phyloP scores from a whole-genome alignment of 2,113 vertebrate genomes.

The Ornithorhynchus anatinus region DNA sequence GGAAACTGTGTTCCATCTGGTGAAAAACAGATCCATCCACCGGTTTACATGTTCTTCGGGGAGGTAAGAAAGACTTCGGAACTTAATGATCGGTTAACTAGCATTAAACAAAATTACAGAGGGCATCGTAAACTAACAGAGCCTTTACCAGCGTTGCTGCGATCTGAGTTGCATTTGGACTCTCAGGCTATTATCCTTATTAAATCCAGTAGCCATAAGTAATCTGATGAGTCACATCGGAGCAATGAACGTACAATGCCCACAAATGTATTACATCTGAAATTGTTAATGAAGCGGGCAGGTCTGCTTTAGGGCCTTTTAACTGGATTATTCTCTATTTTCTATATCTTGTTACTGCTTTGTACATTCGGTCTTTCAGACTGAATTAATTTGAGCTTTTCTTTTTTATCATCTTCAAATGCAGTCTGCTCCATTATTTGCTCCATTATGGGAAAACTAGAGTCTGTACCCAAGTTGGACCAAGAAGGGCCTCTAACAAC shows the following conservation, averaged over 20 bases:
- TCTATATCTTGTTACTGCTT: background rate
- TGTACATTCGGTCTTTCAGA: slow-evolving; percentile 17
- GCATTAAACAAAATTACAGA: slow-evolving; percentile 25
- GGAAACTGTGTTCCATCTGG: background rate
- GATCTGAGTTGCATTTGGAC: slow-evolving; percentile 11
- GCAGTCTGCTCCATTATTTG: too few relatives aligned
- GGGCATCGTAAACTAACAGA: slow-evolving; percentile 16
- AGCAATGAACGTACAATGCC: background rate
- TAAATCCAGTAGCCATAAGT: background rate
- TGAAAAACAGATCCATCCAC: background rate
- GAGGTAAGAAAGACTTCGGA: background rate
- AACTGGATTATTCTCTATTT: background rate
- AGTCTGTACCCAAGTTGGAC: too few relatives aligned
- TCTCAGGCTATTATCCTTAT: background rate
- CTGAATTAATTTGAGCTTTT: background rate
- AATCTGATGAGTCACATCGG: slow-evolving; percentile 2
- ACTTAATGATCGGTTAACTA: slow-evolving; percentile 7
- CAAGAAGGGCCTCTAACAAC: too few relatives aligned
- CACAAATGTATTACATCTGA: slow-evolving; percentile 6
- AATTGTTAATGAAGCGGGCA: slow-evolving; percentile 1
- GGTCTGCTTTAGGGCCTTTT: background rate
- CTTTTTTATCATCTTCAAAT: slow-evolving; percentile 11
- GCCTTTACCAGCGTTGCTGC: slow-evolving; percentile 6
- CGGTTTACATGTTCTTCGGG: background rate
- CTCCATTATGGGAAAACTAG: too few relatives aligned